Evolutionary conservation across 2,113 vertebrate genomes (phyloP).

Genomic region (Pantherophis guttatus): DNA sequence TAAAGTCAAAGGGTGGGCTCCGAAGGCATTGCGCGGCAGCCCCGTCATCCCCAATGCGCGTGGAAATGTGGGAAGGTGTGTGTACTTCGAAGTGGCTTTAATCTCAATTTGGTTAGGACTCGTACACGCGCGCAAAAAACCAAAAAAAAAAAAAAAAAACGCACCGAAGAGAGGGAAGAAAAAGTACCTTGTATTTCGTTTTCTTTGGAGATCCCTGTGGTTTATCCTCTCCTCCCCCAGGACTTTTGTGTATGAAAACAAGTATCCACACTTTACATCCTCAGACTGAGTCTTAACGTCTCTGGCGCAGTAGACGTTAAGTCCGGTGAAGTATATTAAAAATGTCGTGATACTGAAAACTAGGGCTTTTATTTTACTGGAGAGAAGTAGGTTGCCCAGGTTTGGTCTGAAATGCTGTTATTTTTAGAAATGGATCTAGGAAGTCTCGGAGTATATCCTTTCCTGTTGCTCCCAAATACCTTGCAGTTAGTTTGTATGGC

Average conservation of each 20-base stretch:
- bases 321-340: neutral
- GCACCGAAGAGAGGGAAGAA: neutral
- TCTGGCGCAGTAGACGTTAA: neutral
- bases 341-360: neutral
- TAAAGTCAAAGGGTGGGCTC: neutral
- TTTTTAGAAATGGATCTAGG: neutral
- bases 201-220: neutral
- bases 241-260: neutral
- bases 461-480: neutral
- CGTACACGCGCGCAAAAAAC: no score
- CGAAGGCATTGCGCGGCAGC: neutral
- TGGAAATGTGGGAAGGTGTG: neutral
- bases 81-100: neutral
- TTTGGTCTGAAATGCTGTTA: neutral
- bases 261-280: neutral
- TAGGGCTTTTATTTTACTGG: neutral
- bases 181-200: neutral
- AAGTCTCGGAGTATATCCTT: neutral
- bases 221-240: neutral
- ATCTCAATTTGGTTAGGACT: neutral
- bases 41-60: neutral
- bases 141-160: fast-evolving
- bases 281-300: neutral
- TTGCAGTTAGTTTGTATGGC: neutral
- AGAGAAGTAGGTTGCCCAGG: neutral